Base-by-base conservation (phyloP, 1,140 invertebrate species). In the Pentalonia nigronervosa region DNA sequence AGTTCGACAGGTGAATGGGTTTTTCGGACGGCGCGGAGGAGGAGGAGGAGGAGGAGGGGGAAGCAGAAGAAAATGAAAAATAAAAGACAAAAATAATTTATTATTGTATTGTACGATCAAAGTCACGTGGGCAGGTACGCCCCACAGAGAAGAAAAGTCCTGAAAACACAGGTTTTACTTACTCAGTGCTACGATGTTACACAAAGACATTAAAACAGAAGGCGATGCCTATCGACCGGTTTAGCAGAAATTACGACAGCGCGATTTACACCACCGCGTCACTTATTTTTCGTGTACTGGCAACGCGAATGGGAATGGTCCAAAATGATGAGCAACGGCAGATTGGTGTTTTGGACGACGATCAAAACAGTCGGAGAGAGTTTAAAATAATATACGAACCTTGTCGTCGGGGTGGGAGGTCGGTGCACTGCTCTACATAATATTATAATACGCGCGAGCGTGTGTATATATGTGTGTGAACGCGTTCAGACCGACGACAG, bases 171-270 rank as follows among this genome's bases (percentile, higher is more conserved):
- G 7, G 23, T 36, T 45, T 17, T n/a, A 81, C 60, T 90, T 91
- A 90, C 84, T 47, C 25, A 89, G 34, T 34, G 47, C 86, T 23
- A 93, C 93, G 56, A 93, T 91, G 83, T 89, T 47, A 21, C 90
- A 92, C 90, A 92, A 83, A 92, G 90, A 92, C 90, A 92, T 92
- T 21, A 92, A 92, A 92, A 83, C 90, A 50, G 50, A 34, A 23
- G n/a, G n/a, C 30, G 14, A 48, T 87, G 17, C 30, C 48, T 34
- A 34, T 36, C 50, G 48, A 50, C 88, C 34, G 48, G 8, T 36
- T 25, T 36, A 25, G 41, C 48, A n/a, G 34, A 56, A 89, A 89
- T 56, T 89, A 56, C 34, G 9, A 89, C 87, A 25, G 17, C 88
- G 88, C 88, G 50, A 89, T 89, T 89, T 36, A 89, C 87, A 53